phyloP scores from a whole-genome alignment of 2,797 vertebrate genomes.

The Delichon dasypus region DNA sequence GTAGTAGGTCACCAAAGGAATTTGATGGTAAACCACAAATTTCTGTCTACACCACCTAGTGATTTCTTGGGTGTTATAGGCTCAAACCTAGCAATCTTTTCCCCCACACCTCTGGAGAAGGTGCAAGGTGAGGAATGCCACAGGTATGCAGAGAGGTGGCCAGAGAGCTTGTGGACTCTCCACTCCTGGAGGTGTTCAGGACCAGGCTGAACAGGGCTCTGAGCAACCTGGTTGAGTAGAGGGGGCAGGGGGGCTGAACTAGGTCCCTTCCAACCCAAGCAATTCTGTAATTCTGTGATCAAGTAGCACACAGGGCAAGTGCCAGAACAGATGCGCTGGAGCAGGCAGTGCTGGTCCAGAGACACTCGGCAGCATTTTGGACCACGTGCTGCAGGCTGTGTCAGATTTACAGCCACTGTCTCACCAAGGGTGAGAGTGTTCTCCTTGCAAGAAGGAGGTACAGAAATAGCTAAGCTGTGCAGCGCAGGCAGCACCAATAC shows the following conservation, averaged over 20 bases:
- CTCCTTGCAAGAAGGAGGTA: background rate
- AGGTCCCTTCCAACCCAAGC: background rate
- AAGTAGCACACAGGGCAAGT: background rate
- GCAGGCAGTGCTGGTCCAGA: rapidly evolving
- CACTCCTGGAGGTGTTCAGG: background rate
- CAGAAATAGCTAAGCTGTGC: background rate
- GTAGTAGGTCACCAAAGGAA: background rate
- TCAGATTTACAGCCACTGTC: background rate
- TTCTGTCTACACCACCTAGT: background rate
- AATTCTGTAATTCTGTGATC: background rate
- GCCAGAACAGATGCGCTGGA: background rate
- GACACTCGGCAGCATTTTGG: rapidly evolving
- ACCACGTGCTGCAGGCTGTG: rapidly evolving
- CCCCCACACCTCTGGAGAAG: background rate
- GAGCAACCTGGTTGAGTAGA: background rate
- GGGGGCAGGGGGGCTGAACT: background rate
- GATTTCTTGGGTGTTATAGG: background rate
- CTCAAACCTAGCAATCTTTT: background rate
- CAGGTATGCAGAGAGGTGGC: background rate
- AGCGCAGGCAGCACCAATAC: rapidly evolving
- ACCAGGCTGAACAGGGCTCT: background rate
- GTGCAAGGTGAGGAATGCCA: background rate
- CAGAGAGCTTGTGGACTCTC: background rate
- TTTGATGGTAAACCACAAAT: background rate
- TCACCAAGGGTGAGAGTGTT: background rate